A percentile compares a stretch with the other conserved stretches of the same genome.
Conservation (phyloP, 2,113 vertebrate species). For the Excalfactoria chinensis region DNA sequence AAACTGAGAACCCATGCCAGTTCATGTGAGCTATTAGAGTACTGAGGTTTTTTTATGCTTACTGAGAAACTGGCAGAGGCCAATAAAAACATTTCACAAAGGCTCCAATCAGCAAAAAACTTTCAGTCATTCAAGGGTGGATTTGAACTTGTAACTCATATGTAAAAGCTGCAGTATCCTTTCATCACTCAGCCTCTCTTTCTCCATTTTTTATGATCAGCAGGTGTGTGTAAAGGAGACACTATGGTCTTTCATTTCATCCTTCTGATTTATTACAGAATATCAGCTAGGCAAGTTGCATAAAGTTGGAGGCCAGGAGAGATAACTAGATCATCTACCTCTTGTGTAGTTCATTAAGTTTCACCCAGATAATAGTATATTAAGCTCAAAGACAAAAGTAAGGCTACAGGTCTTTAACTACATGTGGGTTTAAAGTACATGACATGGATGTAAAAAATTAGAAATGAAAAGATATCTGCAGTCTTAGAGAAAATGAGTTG, state of each 20-base stretch:
- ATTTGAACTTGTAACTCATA: not conserved
- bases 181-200: not conserved
- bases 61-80: slow-evolving; percentile 18
- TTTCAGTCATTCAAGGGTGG: not conserved
- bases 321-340: slow-evolving; percentile 20
- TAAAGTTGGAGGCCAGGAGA: slow-evolving; percentile 15
- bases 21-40: slow-evolving; percentile 17
- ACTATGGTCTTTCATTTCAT: slow-evolving; percentile 16
- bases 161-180: not conserved
- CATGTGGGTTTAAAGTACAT: not conserved
- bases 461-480: not conserved
- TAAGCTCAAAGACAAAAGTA: not conserved
- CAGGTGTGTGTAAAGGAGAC: slow-evolving; percentile 45
- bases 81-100: slow-evolving; percentile 34
- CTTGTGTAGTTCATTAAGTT: not conserved
- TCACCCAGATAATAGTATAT: not conserved
- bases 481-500: not conserved
- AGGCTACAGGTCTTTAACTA: not conserved
- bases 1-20: not conserved
- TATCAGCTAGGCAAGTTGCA: slow-evolving; percentile 30
- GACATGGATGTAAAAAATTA: not conserved
- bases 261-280: slow-evolving; percentile 42
- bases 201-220: slow-evolving; percentile 24
- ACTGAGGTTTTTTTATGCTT: slow-evolving; percentile 16
- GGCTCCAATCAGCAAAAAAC: slow-evolving; percentile 20